Evolutionary conservation across 1,140 invertebrate species (phyloP), one percentile per base, ranked within the genome.

Genomic region (Aphidius gifuensis): DNA sequence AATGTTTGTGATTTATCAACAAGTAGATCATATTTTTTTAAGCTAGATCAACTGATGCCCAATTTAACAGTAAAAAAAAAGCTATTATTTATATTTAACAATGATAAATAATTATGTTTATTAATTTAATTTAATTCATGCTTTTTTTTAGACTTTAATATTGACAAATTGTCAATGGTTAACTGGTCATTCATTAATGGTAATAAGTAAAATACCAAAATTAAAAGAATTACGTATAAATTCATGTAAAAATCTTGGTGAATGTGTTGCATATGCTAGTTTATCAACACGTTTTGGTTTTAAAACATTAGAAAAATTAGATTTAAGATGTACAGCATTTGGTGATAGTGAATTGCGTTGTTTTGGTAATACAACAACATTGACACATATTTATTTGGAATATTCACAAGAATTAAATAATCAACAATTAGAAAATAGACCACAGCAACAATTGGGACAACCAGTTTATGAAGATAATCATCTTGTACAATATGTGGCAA

Each of bases 201-300:
- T 86, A 32, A 80, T 91, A 2, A 90, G 88, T 70, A 91, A 91
- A 81, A 74, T 89, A 67, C 76, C 80, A 5, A 73, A 79, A 38
- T 76, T 92, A 5, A 81, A 82, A 43, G 81, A 84, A 58, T 77
- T 92, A 4, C 77, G 81, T 66, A 68, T 89, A 40, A 77, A 85
- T 63, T 85, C 86, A 6, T 91, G 89, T 73, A 71, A 76, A 53
- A 78, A 83, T 60, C 74, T 92, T 58, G 82, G 83, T 23, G 88
- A 90, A 71, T 90, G 88, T 72, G 85, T 91, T 11, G 88, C 89
- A 0, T 92, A 92, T 74, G 84, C 86, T 11, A 88, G 88, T 69
- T 83, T 92, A 47, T 86, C 89, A 0, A 83, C 86, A 7, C 79
- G 87, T 69, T 89, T 88, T 74, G 89, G 90, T n/a, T 90, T 91